Percentiles rank a stretch among this genome's conserved stretches.
Evolutionary conservation across 30 jellyfish, hydroid and myxozoan species (phyloP).

Genomic region (Haliclystus octoradiatus): DNA sequence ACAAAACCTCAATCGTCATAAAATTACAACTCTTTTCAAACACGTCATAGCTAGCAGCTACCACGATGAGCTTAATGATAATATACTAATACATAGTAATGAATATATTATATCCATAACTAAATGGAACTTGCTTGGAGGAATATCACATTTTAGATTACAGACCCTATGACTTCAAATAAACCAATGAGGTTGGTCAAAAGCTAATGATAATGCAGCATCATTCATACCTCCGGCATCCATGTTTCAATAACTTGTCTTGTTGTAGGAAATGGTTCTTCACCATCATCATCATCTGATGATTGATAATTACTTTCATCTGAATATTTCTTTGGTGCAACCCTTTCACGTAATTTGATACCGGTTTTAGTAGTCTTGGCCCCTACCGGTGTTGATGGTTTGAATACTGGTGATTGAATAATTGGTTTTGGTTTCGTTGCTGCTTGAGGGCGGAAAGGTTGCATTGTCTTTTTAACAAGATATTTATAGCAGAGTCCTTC

Average conservation of each 20-base stretch:
- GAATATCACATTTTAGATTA: no score
- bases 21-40: no score
- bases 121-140: no score
- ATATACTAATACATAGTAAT: no score
- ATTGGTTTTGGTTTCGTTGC: slow-evolving; percentile 36
- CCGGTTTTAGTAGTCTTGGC: slow-evolving; percentile 71
- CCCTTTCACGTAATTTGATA: slow-evolving; percentile 68
- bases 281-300: slow-evolving; percentile 66
- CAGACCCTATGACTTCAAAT: no score
- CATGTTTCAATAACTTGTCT: slow-evolving; percentile 64
- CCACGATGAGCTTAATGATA: no score
- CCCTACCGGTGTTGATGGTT: slow-evolving; percentile 8
- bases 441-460: slow-evolving; percentile 62
- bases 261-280: slow-evolving; percentile 83
- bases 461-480: slow-evolving; percentile 57
- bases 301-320: slow-evolving; percentile 41
- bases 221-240: slow-evolving; percentile 71
- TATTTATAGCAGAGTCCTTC: slow-evolving; percentile 72
- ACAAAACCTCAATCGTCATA: no score
- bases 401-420: slow-evolving; percentile 36
- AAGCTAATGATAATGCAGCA: no score
- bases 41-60: no score
- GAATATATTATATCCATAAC: no score
- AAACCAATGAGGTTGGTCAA: no score
- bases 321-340: slow-evolving; percentile 74